Base-by-base conservation (phyloP, 1,140 invertebrate species). In the Drosophila ficusphila region DNA sequence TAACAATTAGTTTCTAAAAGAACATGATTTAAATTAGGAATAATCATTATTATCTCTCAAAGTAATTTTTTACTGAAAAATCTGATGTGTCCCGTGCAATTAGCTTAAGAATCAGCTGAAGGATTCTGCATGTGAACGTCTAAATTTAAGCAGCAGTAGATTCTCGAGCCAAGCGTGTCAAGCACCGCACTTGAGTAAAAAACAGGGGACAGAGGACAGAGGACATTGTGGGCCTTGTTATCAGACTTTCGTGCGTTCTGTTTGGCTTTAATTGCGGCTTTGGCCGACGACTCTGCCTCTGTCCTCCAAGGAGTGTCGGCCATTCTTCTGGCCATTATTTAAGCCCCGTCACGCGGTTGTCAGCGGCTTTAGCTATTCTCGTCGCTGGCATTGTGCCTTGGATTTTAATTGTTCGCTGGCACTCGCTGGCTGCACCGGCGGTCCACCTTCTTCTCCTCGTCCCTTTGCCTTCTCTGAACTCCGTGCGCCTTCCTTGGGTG, bases 341-440 rank as follows among this genome's bases (percentile, higher is more conserved):
- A 11, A 46, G 39, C 16, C 60, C 56, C 27, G 62, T 67, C 42
- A 49, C 62, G 64, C 47, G 46, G 60, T 29, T 67, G 60, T 67
- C 62, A 67, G 62, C 33, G 18, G 58, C 58, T 64, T 64, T 39
- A 62, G 51, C 77, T 81, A 76, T 81, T 76, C 77, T 76, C 62
- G 58, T 42, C 75, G 54, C 39, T 79, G 76, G 27, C 61, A 69
- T 78, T 78, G 76, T 79, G 51, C 42, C 38, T 36, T 12, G 29
- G 54, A 46, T 64, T 64, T 64, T 64, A 64, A 64, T 64, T 61
- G 60, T 64, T 64, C 39, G n/a, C n/a, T n/a, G 60, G 56, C 56
- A 61, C 23, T 61, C 21, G 60, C 21, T 16, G 56, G 29, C 56
- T 47, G 29, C 58, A 60, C 53, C 58, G 25, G 53, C 12, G 14